Evolutionary conservation across 1,140 invertebrate species (phyloP), one percentile per base, ranked within the genome.

Genomic region (Diorhabda sublineata): DNA sequence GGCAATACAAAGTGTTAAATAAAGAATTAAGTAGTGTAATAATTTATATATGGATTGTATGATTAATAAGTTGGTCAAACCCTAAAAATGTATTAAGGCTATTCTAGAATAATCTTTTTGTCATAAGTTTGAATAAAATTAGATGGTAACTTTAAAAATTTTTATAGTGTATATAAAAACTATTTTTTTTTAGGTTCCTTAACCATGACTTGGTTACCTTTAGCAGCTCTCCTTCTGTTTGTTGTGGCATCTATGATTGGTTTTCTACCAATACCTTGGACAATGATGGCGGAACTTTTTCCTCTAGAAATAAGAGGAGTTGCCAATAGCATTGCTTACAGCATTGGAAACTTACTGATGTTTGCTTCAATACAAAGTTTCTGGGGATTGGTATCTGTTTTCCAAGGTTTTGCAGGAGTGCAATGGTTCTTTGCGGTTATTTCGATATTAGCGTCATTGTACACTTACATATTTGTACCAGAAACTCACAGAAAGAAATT

Each of bases 401-500:
- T 76, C 58, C 68, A 66, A 4, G 75, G 77, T 6, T 69, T 71
- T 56, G 70, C 72, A 7, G 75, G 75, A 3, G 44, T 77, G 3
- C 76, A 76, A 82, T 85, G 71, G 73, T 74, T 68, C 66, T 94
- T 93, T 79, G 84, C 90, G 3, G 85, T 82, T 0, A 78, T 91
- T 58, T 87, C 88, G 0, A 69, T 90, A 2, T 71, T 85, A 0
- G 85, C 87, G 2, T 64, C 83, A 0, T 71, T 87, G 2, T 90
- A 88, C 74, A 86, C 87, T 5, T 86, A 84, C 68, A 74, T 90
- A 6, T 82, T 88, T 73, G 79, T 92, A 8, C 90, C 90, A 0
- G 91, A 92, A 80, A 92, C 91, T 0, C 89, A 91, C 76, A 85
- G 84, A 8, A 90, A 87, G 75, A 87, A 86, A 66, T 79, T 91